Evolutionary conservation across 2,888 invertebrate species (phyloP).

Genomic region (Nomada fucata): DNA sequence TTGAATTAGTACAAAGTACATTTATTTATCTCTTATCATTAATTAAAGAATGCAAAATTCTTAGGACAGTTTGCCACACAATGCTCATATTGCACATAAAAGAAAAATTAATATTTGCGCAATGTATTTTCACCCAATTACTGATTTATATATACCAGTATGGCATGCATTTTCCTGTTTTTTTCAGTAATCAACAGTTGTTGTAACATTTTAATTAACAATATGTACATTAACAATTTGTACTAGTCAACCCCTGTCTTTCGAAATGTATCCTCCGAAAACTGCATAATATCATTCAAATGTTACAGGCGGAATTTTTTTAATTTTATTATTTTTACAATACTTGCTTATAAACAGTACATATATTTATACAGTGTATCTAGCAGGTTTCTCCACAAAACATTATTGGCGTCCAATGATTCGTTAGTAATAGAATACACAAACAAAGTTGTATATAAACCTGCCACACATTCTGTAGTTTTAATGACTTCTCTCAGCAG

Average conservation of each 20-base stretch:
- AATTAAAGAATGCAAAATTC: conserved; percentile 10
- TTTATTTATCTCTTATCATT: conserved; percentile 21
- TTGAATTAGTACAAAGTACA: not conserved
- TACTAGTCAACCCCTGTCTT: conserved; percentile 62
- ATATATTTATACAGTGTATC: not conserved
- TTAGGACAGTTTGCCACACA: not conserved
- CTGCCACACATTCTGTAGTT: conserved; percentile 9
- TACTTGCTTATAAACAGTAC: conserved; percentile 5
- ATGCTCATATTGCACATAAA: conserved; percentile 22
- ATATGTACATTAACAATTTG: conserved; percentile 73
- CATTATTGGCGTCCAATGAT: not conserved
- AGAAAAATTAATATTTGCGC: conserved; percentile 25
- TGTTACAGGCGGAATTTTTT: not conserved
- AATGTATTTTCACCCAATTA: conserved; percentile 19
- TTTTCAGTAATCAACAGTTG: conserved; percentile 50
- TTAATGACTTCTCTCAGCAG: conserved; percentile 18
- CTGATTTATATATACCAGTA: conserved; percentile 29
- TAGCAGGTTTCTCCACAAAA: conserved; percentile 6
- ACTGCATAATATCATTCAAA: conserved; percentile 25
- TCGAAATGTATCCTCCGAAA: conserved; percentile 49
- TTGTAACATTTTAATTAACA: conserved; percentile 63
- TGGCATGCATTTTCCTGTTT: conserved; percentile 35
- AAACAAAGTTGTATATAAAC: not conserved
- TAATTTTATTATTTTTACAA: conserved; percentile 16
- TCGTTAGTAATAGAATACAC: not conserved